Conservation (phyloP, 2,888 invertebrate genomes). For the Neelides folsomi region DNA sequence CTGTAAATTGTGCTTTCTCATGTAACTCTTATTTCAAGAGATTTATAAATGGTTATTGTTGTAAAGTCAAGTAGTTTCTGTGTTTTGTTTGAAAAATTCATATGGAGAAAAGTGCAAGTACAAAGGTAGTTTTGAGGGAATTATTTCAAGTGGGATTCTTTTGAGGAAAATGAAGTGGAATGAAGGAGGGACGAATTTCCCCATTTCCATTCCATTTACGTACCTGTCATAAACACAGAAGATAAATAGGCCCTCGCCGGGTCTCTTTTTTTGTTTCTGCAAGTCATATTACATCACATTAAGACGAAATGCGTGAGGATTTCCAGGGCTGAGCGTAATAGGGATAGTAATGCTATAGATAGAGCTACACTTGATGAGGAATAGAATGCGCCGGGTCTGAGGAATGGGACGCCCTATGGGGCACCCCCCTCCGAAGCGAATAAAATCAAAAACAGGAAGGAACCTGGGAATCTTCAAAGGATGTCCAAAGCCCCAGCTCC, state of each 20-base stretch:
- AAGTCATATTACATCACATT: conserved; percentile 28
- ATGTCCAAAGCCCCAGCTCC: conserved; percentile 2
- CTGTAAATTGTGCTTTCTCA: no score
- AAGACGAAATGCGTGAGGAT: conserved; percentile 22
- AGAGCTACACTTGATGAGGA: no score
- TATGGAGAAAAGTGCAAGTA: neutral
- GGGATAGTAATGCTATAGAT: no score
- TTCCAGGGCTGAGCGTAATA: no score
- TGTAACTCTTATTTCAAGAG: no score
- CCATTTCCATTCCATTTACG: conserved; percentile 19
- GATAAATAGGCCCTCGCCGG: conserved; percentile 24
- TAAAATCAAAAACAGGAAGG: conserved; percentile 34
- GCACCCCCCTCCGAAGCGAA: conserved; percentile 33
- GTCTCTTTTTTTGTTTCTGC: conserved; percentile 29
- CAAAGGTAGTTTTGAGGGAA: neutral
- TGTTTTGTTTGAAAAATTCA: neutral
- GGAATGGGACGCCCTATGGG: conserved; percentile 27
- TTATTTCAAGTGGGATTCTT: neutral
- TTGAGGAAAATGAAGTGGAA: neutral
- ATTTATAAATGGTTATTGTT: no score
- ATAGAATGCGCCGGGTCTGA: neutral
- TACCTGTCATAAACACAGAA: conserved; percentile 29
- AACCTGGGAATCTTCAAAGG: conserved; percentile 6
- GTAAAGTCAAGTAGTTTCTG: no score
- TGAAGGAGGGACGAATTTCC: conserved; percentile 8